Conservation (phyloP, 92 coral and sea anemone genomes). For the Epizoanthus ramosus region DNA sequence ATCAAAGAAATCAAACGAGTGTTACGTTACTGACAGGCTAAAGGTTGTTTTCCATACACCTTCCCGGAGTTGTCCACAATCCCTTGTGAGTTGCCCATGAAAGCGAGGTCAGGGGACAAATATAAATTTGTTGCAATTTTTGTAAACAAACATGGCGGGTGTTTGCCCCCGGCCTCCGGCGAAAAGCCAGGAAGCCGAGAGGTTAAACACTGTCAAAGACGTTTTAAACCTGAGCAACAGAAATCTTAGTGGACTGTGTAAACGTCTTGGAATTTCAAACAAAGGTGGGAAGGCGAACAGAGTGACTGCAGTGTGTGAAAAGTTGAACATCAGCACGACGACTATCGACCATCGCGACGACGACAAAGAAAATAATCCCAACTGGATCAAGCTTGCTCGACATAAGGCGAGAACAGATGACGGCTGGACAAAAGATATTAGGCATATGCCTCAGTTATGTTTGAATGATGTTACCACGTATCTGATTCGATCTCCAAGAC, state of each 20-base stretch:
- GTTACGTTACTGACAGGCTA: too few species aligned
- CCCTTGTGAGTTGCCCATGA: too few species aligned
- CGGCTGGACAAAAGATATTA: slow-evolving; percentile 49
- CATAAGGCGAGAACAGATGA: slow-evolving; percentile 11
- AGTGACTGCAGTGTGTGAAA: slow-evolving; percentile 43
- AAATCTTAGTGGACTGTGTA: slow-evolving; percentile 39
- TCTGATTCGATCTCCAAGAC: slow-evolving; percentile 40
- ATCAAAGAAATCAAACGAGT: too few species aligned
- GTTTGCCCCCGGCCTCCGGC: slow-evolving; percentile 10
- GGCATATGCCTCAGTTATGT: slow-evolving; percentile 22
- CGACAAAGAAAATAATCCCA: slow-evolving; percentile 25
- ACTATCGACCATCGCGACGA: slow-evolving; percentile 5
- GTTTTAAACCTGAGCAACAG: slow-evolving; percentile 33
- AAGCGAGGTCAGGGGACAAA: too few species aligned
- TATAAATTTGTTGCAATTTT: too few species aligned
- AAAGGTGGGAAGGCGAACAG: slow-evolving; percentile 34
- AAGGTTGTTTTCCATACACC: too few species aligned
- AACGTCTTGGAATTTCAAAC: slow-evolving; percentile 22
- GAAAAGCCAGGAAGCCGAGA: background rate
- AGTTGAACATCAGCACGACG: slow-evolving; percentile 1
- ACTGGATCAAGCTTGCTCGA: slow-evolving; percentile 41
- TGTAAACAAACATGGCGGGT: slow-evolving; percentile 19
- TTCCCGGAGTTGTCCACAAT: too few species aligned
- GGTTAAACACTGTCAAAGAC: slow-evolving; percentile 35
- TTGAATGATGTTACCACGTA: slow-evolving; percentile 16